Conservation (phyloP, 2,113 vertebrate species). For the Fregata magnificens region DNA sequence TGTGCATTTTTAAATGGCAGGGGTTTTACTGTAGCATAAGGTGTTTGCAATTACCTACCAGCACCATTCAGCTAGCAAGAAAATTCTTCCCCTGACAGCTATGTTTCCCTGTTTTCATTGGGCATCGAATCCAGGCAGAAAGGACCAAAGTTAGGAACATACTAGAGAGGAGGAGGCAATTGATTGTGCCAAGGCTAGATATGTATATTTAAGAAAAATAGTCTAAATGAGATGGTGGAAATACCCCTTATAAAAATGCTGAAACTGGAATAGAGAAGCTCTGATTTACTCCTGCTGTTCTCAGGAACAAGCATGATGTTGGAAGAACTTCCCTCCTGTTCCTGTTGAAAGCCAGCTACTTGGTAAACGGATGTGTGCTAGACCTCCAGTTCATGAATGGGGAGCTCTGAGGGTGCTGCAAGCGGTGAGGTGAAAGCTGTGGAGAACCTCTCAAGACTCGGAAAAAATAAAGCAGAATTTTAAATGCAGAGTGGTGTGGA, state of each 20-base stretch:
- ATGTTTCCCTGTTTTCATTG: neutral
- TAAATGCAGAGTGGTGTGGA: neutral
- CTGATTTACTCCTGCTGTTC: neutral
- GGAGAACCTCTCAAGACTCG: neutral
- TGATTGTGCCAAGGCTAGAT: neutral
- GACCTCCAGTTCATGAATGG: neutral
- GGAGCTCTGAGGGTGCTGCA: neutral
- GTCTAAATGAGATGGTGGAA: neutral
- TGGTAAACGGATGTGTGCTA: neutral
- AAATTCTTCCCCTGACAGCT: conserved; percentile 8
- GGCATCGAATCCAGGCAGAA: neutral
- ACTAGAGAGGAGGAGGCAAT: neutral
- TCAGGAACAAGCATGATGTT: neutral
- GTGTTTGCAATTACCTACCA: conserved; percentile 20
- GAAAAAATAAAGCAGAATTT: neutral
- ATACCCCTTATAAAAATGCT: neutral
- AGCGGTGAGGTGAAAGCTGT: neutral
- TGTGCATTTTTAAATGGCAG: neutral
- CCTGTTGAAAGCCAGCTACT: neutral
- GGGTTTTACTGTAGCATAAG: neutral
- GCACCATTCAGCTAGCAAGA: neutral
- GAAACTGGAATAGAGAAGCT: neutral
- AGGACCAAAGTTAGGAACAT: neutral
- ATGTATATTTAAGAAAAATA: neutral
- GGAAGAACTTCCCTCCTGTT: neutral